These are phyloP conservation scores for Psilopogon haemacephalus DNA, from an alignment of 2,113 vertebrate species.

Conservation along the genomic window DNA sequence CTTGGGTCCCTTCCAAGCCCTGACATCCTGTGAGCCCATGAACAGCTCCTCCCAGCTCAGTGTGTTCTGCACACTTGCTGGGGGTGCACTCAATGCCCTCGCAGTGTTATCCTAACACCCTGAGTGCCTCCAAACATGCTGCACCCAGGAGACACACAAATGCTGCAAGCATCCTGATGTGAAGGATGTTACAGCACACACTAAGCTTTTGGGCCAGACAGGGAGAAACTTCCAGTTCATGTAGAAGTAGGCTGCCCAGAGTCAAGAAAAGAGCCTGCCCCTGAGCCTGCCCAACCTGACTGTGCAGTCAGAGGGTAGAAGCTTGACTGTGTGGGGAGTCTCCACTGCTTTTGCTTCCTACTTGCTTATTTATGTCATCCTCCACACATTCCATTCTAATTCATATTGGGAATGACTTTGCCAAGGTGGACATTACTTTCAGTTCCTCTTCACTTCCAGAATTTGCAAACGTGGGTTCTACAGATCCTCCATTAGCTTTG, in stretches of 20 bases:
- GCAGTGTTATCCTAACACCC: neutral
- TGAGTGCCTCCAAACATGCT: neutral
- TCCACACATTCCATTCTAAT: neutral
- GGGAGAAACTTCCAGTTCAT: neutral
- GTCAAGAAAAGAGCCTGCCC: neutral
- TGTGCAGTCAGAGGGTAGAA: neutral
- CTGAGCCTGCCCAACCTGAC: neutral
- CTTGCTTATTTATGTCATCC: no score
- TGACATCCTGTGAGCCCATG: no score
- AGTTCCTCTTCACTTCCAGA: neutral
- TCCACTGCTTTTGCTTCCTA: no score
- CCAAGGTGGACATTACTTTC: neutral
- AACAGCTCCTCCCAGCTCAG: no score
- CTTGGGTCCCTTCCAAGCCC: no score
- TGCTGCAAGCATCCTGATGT: rapidly evolving
- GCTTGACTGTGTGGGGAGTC: neutral
- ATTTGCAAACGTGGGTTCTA: no score
- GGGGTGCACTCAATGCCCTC: neutral
- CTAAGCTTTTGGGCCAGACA: no score
- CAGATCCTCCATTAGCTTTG: no score
- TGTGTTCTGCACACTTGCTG: no score
- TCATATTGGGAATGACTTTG: neutral
- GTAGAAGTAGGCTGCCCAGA: neutral
- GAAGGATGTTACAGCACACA: neutral
- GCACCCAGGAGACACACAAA: neutral